Percentiles rank a stretch among this genome's conserved stretches.
Conservation (phyloP, 53 echinoderm and acorn worm genomes). For the Holothuria scabra region DNA sequence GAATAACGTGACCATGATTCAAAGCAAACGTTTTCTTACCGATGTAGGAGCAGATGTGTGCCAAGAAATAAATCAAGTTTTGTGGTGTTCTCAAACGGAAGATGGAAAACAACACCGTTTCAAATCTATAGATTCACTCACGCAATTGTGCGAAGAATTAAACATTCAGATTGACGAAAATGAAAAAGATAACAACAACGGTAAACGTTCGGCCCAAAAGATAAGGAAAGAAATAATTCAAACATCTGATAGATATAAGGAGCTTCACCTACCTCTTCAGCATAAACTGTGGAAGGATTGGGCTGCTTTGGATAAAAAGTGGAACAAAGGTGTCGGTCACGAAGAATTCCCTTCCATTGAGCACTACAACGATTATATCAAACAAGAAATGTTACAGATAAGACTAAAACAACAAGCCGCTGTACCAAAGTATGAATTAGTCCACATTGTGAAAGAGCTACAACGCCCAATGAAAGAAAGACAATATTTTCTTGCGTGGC, state of each 20-base stretch:
- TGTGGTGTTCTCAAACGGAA: neutral
- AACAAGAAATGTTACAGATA: neutral
- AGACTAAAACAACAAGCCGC: neutral
- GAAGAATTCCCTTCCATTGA: neutral
- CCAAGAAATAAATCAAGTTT: neutral
- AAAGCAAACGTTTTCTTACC: neutral
- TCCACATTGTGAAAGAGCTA: neutral
- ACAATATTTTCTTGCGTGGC: slow-evolving; percentile 10
- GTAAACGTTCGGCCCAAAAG: neutral
- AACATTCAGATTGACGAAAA: neutral
- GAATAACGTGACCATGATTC: slow-evolving; percentile 3
- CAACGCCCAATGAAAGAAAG: too few species aligned
- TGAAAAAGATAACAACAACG: neutral
- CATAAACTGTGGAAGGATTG: slow-evolving; percentile 48
- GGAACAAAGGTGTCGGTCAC: slow-evolving; percentile 15
- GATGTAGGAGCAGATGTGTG: slow-evolving; percentile 28
- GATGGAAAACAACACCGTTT: neutral
- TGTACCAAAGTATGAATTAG: neutral
- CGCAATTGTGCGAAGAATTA: neutral
- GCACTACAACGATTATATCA: slow-evolving; percentile 8
- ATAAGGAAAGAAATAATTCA: neutral
- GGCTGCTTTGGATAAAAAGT: slow-evolving; percentile 47
- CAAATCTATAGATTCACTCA: neutral
- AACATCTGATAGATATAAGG: neutral
- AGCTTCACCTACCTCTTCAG: slow-evolving; percentile 15